Evolutionary conservation across 2,797 vertebrate species (phyloP), one percentile per base, ranked within the genome.

Genomic region (Gouania willdenowi): DNA sequence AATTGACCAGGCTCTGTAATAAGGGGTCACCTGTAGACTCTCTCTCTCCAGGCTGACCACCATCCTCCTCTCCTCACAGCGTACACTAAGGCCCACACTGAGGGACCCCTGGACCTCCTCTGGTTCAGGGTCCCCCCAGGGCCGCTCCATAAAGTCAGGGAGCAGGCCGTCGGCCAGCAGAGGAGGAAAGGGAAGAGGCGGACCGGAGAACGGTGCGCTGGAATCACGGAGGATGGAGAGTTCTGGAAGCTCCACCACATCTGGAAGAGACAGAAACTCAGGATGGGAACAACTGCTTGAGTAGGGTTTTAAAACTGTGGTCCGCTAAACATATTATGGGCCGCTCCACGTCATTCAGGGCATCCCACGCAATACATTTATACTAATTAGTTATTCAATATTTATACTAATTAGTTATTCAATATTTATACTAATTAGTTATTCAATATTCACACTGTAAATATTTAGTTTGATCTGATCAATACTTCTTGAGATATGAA

Each of bases 1-100:
- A n/a, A n/a, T n/a, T n/a, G n/a, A n/a, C n/a, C n/a, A n/a, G n/a
- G n/a, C n/a, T n/a, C n/a, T n/a, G n/a, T n/a, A n/a, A n/a, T n/a
- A n/a, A n/a, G n/a, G n/a, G n/a, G n/a, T n/a, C n/a, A 98, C 96
- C 83, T 93, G 89, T 27, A 99, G 82, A 44, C 88, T 93, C 20
- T 91, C 90, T 66, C 91, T 95, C 47, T 92, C 87, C 16, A 99
- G 75, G 73, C 89, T 88, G 66, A 95, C 91, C 15, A 89, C 86
- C 88, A 99, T 94, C 77, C 81, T 88, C 16, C 80, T 84, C n/a
- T 89, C 79, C 67, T 93, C 90, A 62, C 96, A 99, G 53, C 77
- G 89, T 68, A 98, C 90, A 1, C 61, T 91, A 35, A 92, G 51
- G 17, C 85, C 87, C 2, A 91, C 71, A 20, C 60, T 90, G 45